Percentiles rank a stretch among this genome's conserved stretches.
phyloP scores from a whole-genome alignment of 2,888 invertebrate species.

The Aporophyla lueneburgensis region DNA sequence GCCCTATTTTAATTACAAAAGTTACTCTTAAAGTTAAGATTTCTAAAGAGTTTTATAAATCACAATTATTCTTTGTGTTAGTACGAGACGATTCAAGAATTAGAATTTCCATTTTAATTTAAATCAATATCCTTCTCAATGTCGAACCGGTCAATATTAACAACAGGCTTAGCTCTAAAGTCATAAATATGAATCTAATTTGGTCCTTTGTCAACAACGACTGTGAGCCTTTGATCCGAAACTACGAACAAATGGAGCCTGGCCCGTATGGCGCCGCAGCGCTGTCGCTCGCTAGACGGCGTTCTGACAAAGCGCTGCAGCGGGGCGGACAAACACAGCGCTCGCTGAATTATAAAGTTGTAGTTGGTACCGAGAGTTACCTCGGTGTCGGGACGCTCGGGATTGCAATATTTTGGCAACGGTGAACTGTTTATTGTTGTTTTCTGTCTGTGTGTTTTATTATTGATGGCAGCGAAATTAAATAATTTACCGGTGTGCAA shows the following conservation, averaged over 20 bases:
- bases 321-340: conserved; percentile 33
- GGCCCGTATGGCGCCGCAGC: conserved; percentile 49
- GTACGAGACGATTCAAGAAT: background rate
- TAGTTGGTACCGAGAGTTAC: conserved; percentile 15
- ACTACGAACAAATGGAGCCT: conserved; percentile 29
- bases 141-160: conserved; percentile 19
- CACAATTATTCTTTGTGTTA: background rate
- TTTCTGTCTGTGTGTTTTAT: conserved; percentile 46
- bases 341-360: conserved; percentile 53
- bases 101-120: conserved; percentile 18
- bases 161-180: conserved; percentile 19
- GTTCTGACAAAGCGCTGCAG: conserved; percentile 55
- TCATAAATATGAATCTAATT: conserved; percentile 55
- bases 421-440: conserved; percentile 53
- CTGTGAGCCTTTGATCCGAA: conserved; percentile 47
- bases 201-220: conserved; percentile 46
- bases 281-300: conserved; percentile 44
- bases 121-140: conserved; percentile 3
- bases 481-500: conserved; percentile 34
- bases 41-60: background rate
- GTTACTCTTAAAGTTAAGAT: background rate
- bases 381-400: background rate
- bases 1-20: conserved; percentile 13
- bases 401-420: conserved; percentile 54
- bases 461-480: conserved; percentile 49